These are phyloP conservation scores for Moxostoma hubbsi DNA, from an alignment of 2,797 vertebrate genomes.

Conservation along the genomic window DNA sequence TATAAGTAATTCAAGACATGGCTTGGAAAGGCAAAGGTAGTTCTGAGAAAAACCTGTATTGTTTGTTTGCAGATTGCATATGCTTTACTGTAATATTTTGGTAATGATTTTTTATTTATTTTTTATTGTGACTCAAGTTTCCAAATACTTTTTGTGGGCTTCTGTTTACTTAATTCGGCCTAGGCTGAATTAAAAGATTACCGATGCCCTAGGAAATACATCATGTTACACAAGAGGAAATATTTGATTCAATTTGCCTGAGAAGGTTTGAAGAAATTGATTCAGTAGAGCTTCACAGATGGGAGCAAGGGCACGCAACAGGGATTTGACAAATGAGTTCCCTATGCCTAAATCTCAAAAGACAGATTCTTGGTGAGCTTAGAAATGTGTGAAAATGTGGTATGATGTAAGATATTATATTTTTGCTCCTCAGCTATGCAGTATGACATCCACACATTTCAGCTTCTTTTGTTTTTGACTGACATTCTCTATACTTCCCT, in stretches of 20 bases:
- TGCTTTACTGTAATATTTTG: no score
- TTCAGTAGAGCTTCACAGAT: slow-evolving; percentile 46
- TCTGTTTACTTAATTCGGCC: slow-evolving; percentile 18
- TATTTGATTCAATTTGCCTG: slow-evolving; percentile 54
- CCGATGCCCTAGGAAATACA: slow-evolving; percentile 41
- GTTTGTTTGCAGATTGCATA: no score
- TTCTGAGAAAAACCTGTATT: no score
- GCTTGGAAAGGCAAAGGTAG: no score
- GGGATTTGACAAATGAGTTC: slow-evolving; percentile 52
- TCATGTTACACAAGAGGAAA: slow-evolving; percentile 52
- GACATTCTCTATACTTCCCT: neutral
- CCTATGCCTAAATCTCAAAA: slow-evolving; percentile 27
- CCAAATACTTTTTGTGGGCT: neutral
- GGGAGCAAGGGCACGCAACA: slow-evolving; percentile 32
- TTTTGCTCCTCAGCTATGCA: slow-evolving; percentile 8
- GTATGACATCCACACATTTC: neutral
- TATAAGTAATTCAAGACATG: no score
- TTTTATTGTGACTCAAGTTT: no score
- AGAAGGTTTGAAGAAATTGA: slow-evolving; percentile 47
- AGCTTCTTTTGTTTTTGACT: neutral
- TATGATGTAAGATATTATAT: slow-evolving; percentile 36
- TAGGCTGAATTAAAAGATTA: slow-evolving; percentile 33
- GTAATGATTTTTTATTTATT: no score
- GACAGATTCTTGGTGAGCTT: slow-evolving; percentile 35
- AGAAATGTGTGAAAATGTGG: slow-evolving; percentile 20